These are phyloP conservation scores for Labeo catla DNA, from an alignment of 2,113 vertebrate genomes.

Conservation along the genomic window DNA sequence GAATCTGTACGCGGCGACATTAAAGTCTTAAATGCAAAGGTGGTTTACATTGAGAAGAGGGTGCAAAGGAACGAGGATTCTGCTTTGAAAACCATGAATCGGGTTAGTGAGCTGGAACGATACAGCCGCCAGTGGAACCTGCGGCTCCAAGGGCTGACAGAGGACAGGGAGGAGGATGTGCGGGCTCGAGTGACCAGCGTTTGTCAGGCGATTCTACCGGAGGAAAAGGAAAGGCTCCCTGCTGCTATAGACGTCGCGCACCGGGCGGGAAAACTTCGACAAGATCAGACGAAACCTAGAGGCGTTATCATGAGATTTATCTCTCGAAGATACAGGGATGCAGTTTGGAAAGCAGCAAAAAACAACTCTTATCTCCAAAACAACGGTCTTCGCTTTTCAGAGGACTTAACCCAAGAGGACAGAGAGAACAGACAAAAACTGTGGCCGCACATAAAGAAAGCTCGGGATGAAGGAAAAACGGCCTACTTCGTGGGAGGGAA, in stretches of 20 bases:
- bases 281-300: background rate
- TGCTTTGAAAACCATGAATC: background rate
- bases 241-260: background rate
- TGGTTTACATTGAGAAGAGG: constrained; percentile 8
- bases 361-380: background rate
- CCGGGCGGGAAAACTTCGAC: constrained; percentile 3
- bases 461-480: background rate
- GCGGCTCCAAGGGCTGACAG: constrained; percentile 5
- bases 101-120: background rate
- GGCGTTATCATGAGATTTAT: constrained; percentile 3
- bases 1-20: constrained; percentile 8
- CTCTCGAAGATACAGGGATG: constrained; percentile 3
- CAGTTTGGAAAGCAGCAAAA: constrained; percentile 17
- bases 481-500: constrained; percentile 9
- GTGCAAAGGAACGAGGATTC: constrained; percentile 5
- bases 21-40: constrained; percentile 11
- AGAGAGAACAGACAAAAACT: background rate
- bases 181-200: background rate
- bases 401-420: constrained; percentile 20
- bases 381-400: background rate
- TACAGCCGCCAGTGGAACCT: constrained; percentile 1
- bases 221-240: background rate
- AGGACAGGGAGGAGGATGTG: background rate
- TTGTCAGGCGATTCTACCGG: constrained; percentile 1
- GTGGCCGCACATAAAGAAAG: background rate